These are phyloP conservation scores for Cyclophora punctaria DNA, from an alignment of 2,888 invertebrate species.

Conservation along the genomic window DNA sequence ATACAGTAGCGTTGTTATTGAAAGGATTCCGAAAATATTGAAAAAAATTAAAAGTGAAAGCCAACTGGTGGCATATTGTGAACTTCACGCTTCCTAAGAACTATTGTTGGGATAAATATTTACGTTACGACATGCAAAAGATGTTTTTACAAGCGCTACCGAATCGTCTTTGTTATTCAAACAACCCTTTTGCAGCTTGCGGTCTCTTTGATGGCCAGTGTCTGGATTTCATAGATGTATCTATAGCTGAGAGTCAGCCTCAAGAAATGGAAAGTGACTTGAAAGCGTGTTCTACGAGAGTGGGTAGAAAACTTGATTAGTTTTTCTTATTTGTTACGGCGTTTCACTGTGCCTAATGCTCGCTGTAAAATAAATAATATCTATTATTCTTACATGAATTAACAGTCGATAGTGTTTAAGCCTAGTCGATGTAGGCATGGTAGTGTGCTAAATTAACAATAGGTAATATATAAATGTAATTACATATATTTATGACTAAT, in stretches of 20 bases:
- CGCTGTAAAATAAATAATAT: too few species aligned
- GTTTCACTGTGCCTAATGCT: not conserved
- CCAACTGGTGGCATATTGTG: slow-evolving; percentile 63
- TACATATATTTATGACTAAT: too few species aligned
- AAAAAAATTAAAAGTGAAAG: slow-evolving; percentile 67
- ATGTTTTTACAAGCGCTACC: slow-evolving; percentile 64
- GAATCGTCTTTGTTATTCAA: slow-evolving; percentile 64
- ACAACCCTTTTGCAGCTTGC: slow-evolving; percentile 61
- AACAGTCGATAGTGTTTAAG: too few species aligned
- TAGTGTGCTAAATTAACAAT: too few species aligned
- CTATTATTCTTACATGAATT: too few species aligned
- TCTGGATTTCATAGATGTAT: slow-evolving; percentile 22
- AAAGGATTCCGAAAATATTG: slow-evolving; percentile 58
- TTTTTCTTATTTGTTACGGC: slow-evolving; percentile 2
- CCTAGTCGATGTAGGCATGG: too few species aligned
- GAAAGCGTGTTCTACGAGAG: not conserved
- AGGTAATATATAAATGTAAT: too few species aligned
- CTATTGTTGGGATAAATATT: slow-evolving; percentile 67
- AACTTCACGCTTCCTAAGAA: slow-evolving; percentile 53
- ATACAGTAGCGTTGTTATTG: slow-evolving; percentile 61
- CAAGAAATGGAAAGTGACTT: slow-evolving; percentile 12
- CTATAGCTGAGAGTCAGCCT: slow-evolving; percentile 4
- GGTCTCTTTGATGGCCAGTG: slow-evolving; percentile 45
- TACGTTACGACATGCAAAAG: slow-evolving; percentile 68
- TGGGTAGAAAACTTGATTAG: not conserved